Percentiles rank a stretch among this genome's conserved stretches.
Evolutionary conservation across 2,113 vertebrate genomes (phyloP).

Genomic region (Vidua chalybeata): DNA sequence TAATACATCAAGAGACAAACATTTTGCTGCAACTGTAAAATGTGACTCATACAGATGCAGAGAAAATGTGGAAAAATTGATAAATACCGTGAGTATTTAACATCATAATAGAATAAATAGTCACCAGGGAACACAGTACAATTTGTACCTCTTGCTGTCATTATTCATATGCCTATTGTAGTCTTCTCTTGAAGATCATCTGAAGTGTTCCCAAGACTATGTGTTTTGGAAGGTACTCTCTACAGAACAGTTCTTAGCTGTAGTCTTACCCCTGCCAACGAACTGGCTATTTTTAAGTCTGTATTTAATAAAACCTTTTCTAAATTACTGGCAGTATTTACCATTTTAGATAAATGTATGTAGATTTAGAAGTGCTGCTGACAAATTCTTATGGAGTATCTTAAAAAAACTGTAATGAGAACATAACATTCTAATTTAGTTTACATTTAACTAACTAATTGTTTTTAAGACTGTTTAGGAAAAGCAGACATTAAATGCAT

Average conservation of each 20-base stretch:
- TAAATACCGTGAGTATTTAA: neutral
- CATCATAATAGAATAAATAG: neutral
- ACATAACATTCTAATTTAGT: neutral
- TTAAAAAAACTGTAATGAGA: neutral
- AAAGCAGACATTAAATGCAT: neutral
- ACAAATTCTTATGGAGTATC: neutral
- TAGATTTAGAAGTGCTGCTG: neutral
- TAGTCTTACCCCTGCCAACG: neutral
- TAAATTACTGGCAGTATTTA: neutral
- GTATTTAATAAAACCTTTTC: neutral
- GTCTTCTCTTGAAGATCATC: neutral
- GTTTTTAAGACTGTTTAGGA: neutral
- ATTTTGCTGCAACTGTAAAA: neutral
- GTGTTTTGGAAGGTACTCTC: neutral
- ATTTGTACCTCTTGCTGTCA: neutral
- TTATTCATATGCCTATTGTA: neutral
- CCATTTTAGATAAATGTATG: neutral
- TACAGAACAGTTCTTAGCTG: neutral
- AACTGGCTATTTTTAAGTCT: neutral
- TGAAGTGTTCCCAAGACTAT: neutral
- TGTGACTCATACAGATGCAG: neutral
- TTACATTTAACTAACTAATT: neutral
- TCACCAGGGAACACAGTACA: neutral
- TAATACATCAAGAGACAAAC: neutral
- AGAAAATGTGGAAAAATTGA: neutral